Conservation (phyloP, 2,113 vertebrate species). For the Zosterops japonicus region DNA sequence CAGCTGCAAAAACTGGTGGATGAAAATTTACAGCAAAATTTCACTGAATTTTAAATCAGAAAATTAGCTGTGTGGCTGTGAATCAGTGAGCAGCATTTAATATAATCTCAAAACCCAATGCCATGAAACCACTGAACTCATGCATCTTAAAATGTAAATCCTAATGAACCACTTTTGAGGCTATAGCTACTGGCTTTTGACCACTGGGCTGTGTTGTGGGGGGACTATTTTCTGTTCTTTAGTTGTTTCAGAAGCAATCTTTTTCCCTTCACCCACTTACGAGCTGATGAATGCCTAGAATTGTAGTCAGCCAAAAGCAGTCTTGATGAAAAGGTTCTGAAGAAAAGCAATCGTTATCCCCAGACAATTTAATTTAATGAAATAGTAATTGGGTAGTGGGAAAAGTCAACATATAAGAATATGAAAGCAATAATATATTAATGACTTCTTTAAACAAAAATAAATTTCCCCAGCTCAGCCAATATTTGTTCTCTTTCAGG, state of each 20-base stretch:
- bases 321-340: neutral
- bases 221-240: neutral
- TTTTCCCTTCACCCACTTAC: neutral
- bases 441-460: neutral
- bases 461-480: neutral
- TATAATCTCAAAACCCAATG: neutral
- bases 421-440: neutral
- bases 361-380: neutral
- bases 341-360: neutral
- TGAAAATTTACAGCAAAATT: neutral
- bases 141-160: neutral
- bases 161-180: neutral
- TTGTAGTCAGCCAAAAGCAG: neutral
- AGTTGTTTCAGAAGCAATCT: neutral
- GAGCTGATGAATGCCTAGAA: neutral
- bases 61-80: neutral
- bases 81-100: neutral
- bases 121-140: neutral
- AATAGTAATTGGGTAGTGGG: neutral
- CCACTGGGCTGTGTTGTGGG: neutral
- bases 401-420: neutral
- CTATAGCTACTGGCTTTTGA: neutral
- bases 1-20: neutral
- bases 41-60: neutral
- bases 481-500: neutral